Conservation (phyloP, 2,888 invertebrate species). For the Gibbula magus region DNA sequence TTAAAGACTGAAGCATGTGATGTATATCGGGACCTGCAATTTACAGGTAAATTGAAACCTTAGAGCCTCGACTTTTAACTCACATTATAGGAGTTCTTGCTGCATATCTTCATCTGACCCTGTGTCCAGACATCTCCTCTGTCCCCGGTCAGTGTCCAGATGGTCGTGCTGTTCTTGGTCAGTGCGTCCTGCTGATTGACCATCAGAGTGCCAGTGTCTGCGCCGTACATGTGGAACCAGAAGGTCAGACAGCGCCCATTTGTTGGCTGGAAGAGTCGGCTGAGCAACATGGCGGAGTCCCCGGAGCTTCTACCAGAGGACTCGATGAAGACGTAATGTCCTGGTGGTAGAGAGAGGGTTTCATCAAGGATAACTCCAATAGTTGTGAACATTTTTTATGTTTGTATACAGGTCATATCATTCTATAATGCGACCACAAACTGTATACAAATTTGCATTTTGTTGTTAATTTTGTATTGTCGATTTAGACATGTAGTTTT, state of each 20-base stretch:
- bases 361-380: no score
- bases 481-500: no score
- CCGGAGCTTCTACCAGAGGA: slow-evolving; percentile 79
- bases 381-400: no score
- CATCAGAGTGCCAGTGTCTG: slow-evolving; percentile 54
- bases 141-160: slow-evolving; percentile 59
- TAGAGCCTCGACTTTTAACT: no score
- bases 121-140: slow-evolving; percentile 54
- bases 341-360: slow-evolving; percentile 37
- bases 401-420: no score
- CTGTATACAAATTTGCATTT: no score
- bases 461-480: no score
- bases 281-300: slow-evolving; percentile 52
- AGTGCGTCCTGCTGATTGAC: slow-evolving; percentile 43
- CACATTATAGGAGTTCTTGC: slow-evolving; percentile 55
- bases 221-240: slow-evolving; percentile 69
- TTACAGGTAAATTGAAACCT: background rate
- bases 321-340: slow-evolving; percentile 79
- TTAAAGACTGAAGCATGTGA: no score
- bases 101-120: slow-evolving; percentile 52
- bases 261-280: slow-evolving; percentile 48
- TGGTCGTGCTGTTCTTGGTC: slow-evolving; percentile 41
- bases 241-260: slow-evolving; percentile 62
- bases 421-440: no score
- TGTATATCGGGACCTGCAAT: no score